Conservation (phyloP, 1,140 invertebrate genomes). For the Arion vulgaris region DNA sequence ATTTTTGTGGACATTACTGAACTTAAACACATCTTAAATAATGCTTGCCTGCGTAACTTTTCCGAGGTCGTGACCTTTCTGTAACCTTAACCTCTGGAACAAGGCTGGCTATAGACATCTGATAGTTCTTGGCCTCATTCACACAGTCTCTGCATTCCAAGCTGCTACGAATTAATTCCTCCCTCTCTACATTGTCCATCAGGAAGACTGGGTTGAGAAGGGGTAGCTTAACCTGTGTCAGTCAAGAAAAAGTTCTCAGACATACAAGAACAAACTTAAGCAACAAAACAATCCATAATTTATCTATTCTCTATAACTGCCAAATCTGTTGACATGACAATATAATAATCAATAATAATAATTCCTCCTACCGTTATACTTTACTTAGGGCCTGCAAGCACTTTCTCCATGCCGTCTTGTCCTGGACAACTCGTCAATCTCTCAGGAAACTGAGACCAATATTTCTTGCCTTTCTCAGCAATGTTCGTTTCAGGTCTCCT, state of each 20-base stretch:
- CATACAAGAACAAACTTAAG: too few species aligned
- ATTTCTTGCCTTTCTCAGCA: too few species aligned
- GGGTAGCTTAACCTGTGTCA: slow-evolving; percentile 66
- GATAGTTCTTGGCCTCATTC: slow-evolving; percentile 70
- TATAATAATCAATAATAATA: not conserved
- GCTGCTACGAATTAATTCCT: slow-evolving; percentile 65
- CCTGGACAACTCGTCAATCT: too few species aligned
- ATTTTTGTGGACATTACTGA: too few species aligned
- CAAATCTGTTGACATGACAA: slow-evolving; percentile 1
- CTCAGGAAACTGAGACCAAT: too few species aligned
- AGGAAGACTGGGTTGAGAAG: slow-evolving; percentile 66
- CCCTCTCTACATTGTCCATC: slow-evolving; percentile 64
- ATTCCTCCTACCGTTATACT: too few species aligned
- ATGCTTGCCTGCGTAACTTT: slow-evolving; percentile 70
- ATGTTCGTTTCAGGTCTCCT: too few species aligned
- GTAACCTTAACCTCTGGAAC: slow-evolving; percentile 60
- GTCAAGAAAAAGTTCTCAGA: slow-evolving; percentile 24
- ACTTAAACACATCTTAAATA: too few species aligned
- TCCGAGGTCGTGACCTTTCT: slow-evolving; percentile 68
- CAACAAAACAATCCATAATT: not conserved
- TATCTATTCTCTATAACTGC: not conserved
- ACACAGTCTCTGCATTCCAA: slow-evolving; percentile 70
- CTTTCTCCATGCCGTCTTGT: too few species aligned
- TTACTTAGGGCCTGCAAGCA: too few species aligned
- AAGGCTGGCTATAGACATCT: slow-evolving; percentile 68